A percentile compares a stretch with the other conserved stretches of the same genome.
Evolutionary conservation across 2,888 invertebrate species (phyloP).

Genomic region (Cantharis flavilabris): DNA sequence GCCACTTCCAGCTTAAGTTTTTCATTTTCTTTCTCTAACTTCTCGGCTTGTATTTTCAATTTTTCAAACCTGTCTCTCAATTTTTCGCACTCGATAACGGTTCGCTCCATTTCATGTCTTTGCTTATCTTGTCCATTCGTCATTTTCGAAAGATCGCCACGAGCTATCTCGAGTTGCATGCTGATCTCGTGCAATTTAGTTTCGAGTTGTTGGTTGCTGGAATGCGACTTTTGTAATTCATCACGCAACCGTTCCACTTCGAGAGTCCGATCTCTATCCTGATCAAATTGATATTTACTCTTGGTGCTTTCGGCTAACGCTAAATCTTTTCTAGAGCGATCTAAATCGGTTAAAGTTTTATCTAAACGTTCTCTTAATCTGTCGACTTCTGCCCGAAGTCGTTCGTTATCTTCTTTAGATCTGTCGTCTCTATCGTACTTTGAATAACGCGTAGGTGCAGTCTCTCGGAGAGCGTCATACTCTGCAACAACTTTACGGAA

Average conservation of each 20-base stretch:
- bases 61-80: conserved; percentile 84
- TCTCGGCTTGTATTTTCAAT: conserved; percentile 72
- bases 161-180: conserved; percentile 79
- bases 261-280: conserved; percentile 65
- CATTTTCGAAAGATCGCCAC: conserved; percentile 77
- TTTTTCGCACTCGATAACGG: conserved; percentile 88
- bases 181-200: conserved; percentile 77
- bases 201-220: conserved; percentile 72
- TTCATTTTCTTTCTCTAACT: conserved; percentile 77
- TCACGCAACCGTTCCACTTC: conserved; percentile 75
- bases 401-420: conserved; percentile 75
- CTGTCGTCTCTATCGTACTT: conserved; percentile 75
- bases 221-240: conserved; percentile 71
- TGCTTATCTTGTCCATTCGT: conserved; percentile 79
- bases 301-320: conserved; percentile 77
- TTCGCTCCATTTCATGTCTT: conserved; percentile 77
- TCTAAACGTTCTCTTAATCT: conserved; percentile 78
- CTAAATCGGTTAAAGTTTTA: conserved; percentile 79
- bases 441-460: conserved; percentile 71
- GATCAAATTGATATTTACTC: conserved; percentile 78
- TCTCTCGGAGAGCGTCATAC: conserved; percentile 78
- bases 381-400: conserved; percentile 80
- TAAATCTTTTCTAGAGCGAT: conserved; percentile 75
- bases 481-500: conserved; percentile 80
- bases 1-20: conserved; percentile 72